A percentile compares a stretch with the other conserved stretches of the same genome.
Evolutionary conservation across 2,797 vertebrate species (phyloP).

Genomic region (Manis crassicaudata): DNA sequence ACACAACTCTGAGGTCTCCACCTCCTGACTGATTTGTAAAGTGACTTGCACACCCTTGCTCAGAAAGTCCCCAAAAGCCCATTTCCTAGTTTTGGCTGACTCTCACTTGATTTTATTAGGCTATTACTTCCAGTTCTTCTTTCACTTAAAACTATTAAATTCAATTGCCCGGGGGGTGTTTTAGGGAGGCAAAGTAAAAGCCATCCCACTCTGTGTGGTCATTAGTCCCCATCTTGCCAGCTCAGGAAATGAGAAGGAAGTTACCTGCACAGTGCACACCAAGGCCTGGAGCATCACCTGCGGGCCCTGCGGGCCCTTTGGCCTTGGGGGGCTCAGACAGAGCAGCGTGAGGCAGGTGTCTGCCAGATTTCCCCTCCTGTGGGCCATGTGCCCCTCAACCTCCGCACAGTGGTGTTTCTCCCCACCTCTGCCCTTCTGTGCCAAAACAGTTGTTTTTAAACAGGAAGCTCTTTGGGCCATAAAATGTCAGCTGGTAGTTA

Average conservation of each 20-base stretch:
- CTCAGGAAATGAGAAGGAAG: background rate
- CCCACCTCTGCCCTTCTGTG: background rate
- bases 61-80: background rate
- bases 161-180: background rate
- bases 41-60: background rate
- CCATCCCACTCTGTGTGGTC: background rate
- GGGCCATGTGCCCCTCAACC: background rate
- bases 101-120: background rate
- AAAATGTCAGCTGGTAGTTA: constrained; percentile 63
- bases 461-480: constrained; percentile 78
- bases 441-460: constrained; percentile 71
- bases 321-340: background rate
- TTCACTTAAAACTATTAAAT: background rate
- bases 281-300: background rate
- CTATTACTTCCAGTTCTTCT: background rate
- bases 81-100: background rate
- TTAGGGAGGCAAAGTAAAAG: background rate
- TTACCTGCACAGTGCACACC: background rate
- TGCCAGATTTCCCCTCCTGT: background rate
- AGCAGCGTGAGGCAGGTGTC: too few species aligned
- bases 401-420: background rate
- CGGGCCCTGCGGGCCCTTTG: rapidly evolving
- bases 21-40: background rate
- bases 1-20: background rate
- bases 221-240: rapidly evolving